Evolutionary conservation across 2,888 invertebrate genomes (phyloP).

Genomic region (Spilarctia lutea): DNA sequence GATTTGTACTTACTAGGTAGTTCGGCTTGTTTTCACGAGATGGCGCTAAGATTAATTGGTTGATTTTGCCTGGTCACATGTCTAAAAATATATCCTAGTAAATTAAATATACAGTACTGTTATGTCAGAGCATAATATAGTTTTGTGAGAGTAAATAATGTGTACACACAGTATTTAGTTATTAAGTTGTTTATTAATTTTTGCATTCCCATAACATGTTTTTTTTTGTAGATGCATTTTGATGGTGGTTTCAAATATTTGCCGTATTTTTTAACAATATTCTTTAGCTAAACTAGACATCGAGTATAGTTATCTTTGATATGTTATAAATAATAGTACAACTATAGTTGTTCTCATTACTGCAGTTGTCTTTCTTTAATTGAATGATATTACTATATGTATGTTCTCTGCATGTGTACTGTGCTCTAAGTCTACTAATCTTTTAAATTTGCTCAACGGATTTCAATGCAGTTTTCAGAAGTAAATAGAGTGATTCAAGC

Average conservation of each 20-base stretch:
- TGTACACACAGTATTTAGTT: neutral
- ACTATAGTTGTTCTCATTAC: neutral
- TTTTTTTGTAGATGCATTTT: neutral
- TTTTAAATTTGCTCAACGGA: too few species aligned
- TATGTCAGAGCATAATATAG: conserved; percentile 1
- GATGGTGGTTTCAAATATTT: neutral
- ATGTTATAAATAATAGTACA: too few species aligned
- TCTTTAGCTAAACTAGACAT: neutral
- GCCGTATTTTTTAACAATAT: neutral
- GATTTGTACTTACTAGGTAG: neutral
- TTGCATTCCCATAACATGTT: too few species aligned
- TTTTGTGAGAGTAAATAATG: neutral
- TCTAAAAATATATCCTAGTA: neutral
- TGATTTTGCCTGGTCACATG: neutral
- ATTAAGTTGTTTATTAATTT: too few species aligned
- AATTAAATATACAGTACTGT: neutral
- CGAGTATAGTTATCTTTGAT: neutral
- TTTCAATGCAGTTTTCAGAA: too few species aligned
- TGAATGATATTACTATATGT: neutral
- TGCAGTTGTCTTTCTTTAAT: neutral
- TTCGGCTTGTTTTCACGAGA: neutral
- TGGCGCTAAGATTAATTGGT: neutral
- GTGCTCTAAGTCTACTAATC: too few species aligned
- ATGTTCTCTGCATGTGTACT: too few species aligned
- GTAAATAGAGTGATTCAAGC: too few species aligned